Conservation (phyloP, 1,140 invertebrate genomes). For the Bombus affinis region DNA sequence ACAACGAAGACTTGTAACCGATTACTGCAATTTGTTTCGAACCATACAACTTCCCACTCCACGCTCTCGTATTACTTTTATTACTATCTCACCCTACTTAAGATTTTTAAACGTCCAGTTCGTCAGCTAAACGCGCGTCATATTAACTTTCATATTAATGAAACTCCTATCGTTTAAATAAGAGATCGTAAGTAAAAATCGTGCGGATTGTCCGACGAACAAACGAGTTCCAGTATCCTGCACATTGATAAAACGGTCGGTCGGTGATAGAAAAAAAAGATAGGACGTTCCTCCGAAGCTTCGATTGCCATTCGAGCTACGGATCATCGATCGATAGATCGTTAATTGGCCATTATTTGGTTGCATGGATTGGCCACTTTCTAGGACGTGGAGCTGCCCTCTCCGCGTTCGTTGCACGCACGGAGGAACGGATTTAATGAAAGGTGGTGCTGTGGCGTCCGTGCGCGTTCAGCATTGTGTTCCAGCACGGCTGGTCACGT, state of each 20-base stretch:
- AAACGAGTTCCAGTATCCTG: background rate
- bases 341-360: slow-evolving; percentile 60
- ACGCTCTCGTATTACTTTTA: too few relatives aligned
- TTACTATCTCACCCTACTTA: too few relatives aligned
- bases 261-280: background rate
- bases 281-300: slow-evolving; percentile 1
- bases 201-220: too few relatives aligned
- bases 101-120: too few relatives aligned
- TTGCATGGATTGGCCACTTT: slow-evolving; percentile 53
- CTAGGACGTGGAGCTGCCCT: background rate
- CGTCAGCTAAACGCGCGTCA: too few relatives aligned
- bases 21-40: too few relatives aligned
- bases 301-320: slow-evolving; percentile 47
- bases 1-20: too few relatives aligned
- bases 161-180: too few relatives aligned
- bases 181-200: too few relatives aligned
- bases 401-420: background rate
- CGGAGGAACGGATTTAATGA: slow-evolving; percentile 63
- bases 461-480: slow-evolving; percentile 57
- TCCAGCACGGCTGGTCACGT: slow-evolving; percentile 72
- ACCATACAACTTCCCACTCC: too few relatives aligned
- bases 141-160: too few relatives aligned
- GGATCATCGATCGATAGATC: slow-evolving; percentile 12
- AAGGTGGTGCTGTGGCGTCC: slow-evolving; percentile 47
- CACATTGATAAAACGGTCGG: too few relatives aligned